Base-by-base conservation (phyloP, 2,797 vertebrate species). In the Arctocebus calabarensis region DNA sequence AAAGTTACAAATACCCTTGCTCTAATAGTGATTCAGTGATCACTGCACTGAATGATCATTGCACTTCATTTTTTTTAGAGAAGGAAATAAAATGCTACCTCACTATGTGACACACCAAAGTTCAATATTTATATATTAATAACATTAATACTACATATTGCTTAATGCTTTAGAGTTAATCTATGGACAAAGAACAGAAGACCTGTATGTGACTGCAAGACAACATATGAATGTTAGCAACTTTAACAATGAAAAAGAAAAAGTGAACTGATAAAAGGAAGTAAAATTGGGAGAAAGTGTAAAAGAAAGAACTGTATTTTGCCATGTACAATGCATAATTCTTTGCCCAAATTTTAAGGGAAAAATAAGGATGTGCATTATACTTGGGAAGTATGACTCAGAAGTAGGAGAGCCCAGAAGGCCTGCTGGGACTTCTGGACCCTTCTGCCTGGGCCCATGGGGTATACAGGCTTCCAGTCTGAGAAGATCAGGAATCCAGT, bases 171-270 rank as follows among this genome's bases (percentile, higher is more conserved):
- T 66, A 23, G 70, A 59, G 17, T 88, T 70, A 70, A 25, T 90
- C 70, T 68, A 4, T 94, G 34, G 20, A 83, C 29, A 92, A 68
- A 74, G 64, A 23, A 74, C 32, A 84, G 32, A 86, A 74, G 57
- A 61, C 20, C 68, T 95, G 7, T 14, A 64, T 87, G 14, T 59
- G 34, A 74, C 48, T 94, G 14, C 12, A 87, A 37, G 32, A 57
- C 7, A 62, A 90, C 90, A 94, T 71, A 43, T 32, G 75, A 93
- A 81, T 23, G 2, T 70, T 32, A 87, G 8, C 61, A 85, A 77
- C 17, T 2, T 84, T 70, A 8, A 37, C 52, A 91, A 88, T 55
- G n/a, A 88, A 89, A 88, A 93, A 84, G 66, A 88, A 55, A 84
- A 82, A 40, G 40, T 40, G 52, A 93, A 37, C 37, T 81, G 70